Evolutionary conservation across 1,140 invertebrate species (phyloP), one percentile per base, ranked within the genome.

Genomic region (Nasonia longicornis): DNA sequence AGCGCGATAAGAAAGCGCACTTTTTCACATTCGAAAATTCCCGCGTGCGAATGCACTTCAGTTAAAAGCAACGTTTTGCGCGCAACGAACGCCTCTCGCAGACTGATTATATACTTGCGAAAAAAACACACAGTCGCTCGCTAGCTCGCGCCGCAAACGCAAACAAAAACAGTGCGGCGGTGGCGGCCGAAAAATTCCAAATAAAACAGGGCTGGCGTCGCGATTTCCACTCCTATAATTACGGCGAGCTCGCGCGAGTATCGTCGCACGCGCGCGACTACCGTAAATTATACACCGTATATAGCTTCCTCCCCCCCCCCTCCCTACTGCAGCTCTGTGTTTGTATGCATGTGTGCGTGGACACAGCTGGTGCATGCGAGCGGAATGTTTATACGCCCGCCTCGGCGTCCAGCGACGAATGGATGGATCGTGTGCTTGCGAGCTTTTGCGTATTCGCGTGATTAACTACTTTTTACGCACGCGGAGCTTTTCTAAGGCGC

Each of bases 211-310:
- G 12, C 52, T 31, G 38, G 29, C 20, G 31, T n/a, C 16, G 16
- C 71, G 42, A 74, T 74, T 80, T 72, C 70, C 71, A 20, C 35
- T 63, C 67, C 45, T 77, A 45, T 71, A 81, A 81, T 81, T 77
- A 77, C 80, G 66, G n/a, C 48, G 73, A 38, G 42, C 52, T 71
- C 70, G 11, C 20, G 64, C 14, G 22, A 64, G 22, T 64, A 22
- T n/a, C 63, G 20, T 26, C 10, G 20, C 63, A 64, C 63, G 7
- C 63, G 20, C 63, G 20, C 63, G 64, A 67, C 64, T 67, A 6
- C 26, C 52, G 52, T 58, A 58, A 58, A 58, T 48, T 48, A 48
- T 16, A 16, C 26, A 7, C 31, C 69, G 69, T 72, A 79, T 73
- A 73, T 78, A 58, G 14, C 52, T 14, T 16, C 10, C 22, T 26